Conservation (phyloP, 1,140 invertebrate species). For the Drosophila albomicans region DNA sequence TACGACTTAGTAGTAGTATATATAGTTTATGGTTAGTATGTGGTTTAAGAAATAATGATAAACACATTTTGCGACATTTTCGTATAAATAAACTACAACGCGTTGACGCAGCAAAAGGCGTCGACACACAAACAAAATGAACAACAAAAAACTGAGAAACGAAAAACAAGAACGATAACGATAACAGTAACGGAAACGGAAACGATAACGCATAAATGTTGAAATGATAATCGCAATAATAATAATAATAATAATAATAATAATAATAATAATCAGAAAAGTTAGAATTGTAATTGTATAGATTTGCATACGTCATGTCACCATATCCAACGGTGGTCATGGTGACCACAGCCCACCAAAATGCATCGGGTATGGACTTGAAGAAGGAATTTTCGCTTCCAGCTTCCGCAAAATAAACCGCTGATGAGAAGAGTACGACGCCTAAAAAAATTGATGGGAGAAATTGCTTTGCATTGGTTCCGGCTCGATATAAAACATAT, state of each 20-base stretch:
- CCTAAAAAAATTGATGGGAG: constrained; percentile 91
- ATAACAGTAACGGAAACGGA: constrained; percentile 38
- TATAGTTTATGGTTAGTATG: constrained; percentile 30
- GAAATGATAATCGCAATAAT: constrained; percentile 43
- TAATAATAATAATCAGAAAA: constrained; percentile 70
- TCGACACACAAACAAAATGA: constrained; percentile 36
- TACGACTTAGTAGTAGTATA: constrained; percentile 35
- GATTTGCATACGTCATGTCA: constrained; percentile 98
- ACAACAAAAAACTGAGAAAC: constrained; percentile 18
- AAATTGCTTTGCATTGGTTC: constrained; percentile 84
- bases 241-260: constrained; percentile 43
- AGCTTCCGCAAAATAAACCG: constrained; percentile 99
- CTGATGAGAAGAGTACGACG: constrained; percentile 99
- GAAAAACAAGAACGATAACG: constrained; percentile 35
- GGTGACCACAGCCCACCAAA: constrained; percentile 99
- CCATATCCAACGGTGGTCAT: constrained; percentile 99
- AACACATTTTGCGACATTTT: constrained; percentile 30
- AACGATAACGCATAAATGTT: constrained; percentile 53
- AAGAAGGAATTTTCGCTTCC: constrained; percentile 99
- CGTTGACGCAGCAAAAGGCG: constrained; percentile 26
- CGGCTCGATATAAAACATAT: constrained; percentile 56
- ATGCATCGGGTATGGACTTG: constrained; percentile 99
- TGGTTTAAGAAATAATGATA: constrained; percentile 33
- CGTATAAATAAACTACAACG: constrained; percentile 38
- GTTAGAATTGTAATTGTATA: constrained; percentile 80